Evolutionary conservation across 2,888 invertebrate genomes (phyloP), one percentile per base, ranked within the genome.

Genomic region (Nymphalis urticae): DNA sequence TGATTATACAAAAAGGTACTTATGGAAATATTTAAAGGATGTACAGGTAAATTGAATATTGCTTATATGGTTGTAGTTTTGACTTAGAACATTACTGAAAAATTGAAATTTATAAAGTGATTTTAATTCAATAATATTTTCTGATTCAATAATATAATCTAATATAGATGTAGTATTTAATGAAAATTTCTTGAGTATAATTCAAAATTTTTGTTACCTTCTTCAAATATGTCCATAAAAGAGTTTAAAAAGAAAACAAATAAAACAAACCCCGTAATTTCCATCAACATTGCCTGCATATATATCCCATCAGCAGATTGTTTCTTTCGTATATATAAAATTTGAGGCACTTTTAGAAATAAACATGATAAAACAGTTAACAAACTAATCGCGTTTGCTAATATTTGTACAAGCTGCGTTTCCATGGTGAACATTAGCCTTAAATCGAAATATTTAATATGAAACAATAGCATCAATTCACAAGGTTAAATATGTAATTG

Each of bases 321-420:
- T 63, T 94, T 93, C 73, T 93, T 89, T 7, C 93, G 80, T 64
- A 97, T 90, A 68, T 94, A 95, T 73, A 95, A 84, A 72, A 97
- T 97, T 90, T 97, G 97, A 0, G 97, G 97, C 62, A 97, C 93
- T 93, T 97, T 97, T 75, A 96, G 89, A 75, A 97, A 93, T 64
- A 97, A 90, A 82, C 97, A 97, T 80, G 96, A 95, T 56, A 94
- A 83, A 73, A 97, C 96, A 56, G 97, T 97, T n/a, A 96, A 87
- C 17, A 95, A 82, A 82, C 97, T 97, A 64, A 97, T 84, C 2
- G 74, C 58, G 67, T 87, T 80, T 2, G 89, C 84, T 21, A 89
- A 19, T 9, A 76, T 60, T 21, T 83, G 75, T 24, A 81, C 61
- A 0, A 81, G 0, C 6, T 76, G 71, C 2, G 72, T 66, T 48